Conservation (phyloP, 2,888 invertebrate species). For the Melanostoma mellinum region DNA sequence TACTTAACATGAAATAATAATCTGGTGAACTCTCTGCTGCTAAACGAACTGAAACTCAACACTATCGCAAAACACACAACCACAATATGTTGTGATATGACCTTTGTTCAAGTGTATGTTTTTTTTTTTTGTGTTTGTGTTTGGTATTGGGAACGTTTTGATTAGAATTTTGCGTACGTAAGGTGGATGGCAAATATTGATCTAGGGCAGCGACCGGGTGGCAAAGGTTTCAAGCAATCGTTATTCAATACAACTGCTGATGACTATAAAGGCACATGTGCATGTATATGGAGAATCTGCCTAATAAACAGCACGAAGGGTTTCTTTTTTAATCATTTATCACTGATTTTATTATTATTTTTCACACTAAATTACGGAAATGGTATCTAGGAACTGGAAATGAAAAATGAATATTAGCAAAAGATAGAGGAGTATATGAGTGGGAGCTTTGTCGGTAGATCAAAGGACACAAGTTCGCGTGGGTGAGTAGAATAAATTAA, state of each 20-base stretch:
- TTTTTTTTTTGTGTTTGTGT: slow-evolving; percentile 13
- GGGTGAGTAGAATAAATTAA: no score
- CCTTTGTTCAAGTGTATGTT: slow-evolving; percentile 9
- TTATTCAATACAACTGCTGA: background rate
- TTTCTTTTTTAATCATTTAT: background rate
- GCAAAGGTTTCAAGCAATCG: slow-evolving; percentile 29
- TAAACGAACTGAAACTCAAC: slow-evolving; percentile 8
- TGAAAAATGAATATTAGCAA: background rate
- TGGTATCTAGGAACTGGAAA: background rate
- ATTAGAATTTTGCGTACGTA: slow-evolving; percentile 61
- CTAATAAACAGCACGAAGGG: background rate
- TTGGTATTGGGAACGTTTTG: slow-evolving; percentile 27
- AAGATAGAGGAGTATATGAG: no score
- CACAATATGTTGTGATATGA: slow-evolving; percentile 8
- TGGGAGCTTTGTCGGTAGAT: no score
- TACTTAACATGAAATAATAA: slow-evolving; percentile 35
- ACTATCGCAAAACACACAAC: background rate
- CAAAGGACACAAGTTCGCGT: no score
- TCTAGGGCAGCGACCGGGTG: slow-evolving; percentile 44
- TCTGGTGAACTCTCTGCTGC: slow-evolving; percentile 2
- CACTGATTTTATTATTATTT: slow-evolving; percentile 17
- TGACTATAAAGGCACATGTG: background rate
- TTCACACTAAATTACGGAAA: slow-evolving; percentile 29
- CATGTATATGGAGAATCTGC: no score
- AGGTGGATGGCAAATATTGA: slow-evolving; percentile 63